These are phyloP conservation scores for Diloba caeruleocephala DNA, from an alignment of 2,888 invertebrate genomes.

Conservation along the genomic window DNA sequence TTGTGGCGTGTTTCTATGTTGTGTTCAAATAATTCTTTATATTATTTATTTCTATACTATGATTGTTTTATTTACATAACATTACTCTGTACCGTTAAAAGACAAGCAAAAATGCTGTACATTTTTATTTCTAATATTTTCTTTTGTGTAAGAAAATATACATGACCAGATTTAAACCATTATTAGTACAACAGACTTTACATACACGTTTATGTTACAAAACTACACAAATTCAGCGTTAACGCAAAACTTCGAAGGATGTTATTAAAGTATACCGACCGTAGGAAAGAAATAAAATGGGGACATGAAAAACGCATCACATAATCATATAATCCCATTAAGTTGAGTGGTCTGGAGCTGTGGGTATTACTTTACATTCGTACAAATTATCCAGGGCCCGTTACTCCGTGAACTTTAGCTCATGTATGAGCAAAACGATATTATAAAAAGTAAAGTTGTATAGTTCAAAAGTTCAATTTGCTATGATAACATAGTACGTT, in stretches of 20 bases:
- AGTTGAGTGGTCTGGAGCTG: conserved; percentile 70
- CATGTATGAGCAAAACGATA: conserved; percentile 21
- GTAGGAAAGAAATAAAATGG: conserved; percentile 72
- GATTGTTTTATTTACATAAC: too few species aligned
- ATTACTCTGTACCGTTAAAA: too few species aligned
- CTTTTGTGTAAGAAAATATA: too few species aligned
- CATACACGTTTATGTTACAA: conserved; percentile 12
- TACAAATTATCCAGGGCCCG: conserved; percentile 58
- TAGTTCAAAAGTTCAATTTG: conserved; percentile 37
- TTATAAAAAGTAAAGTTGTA: conserved; percentile 36
- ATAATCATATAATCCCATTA: conserved; percentile 78
- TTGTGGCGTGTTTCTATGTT: too few species aligned
- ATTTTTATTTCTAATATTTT: too few species aligned
- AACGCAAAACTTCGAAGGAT: conserved; percentile 49
- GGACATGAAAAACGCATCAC: conserved; percentile 79
- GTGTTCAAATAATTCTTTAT: too few species aligned
- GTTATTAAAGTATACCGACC: conserved; percentile 67
- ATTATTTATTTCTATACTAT: too few species aligned
- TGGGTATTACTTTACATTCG: conserved; percentile 64
- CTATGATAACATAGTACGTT: too few species aligned
- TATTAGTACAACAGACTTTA: neutral
- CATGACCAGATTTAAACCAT: too few species aligned
- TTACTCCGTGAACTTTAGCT: conserved; percentile 33
- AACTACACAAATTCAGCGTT: conserved; percentile 27
- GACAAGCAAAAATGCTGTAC: too few species aligned